Conservation (phyloP, 37 sponge, comb jelly and placozoan genomes). For the Theonella swinhoei region DNA sequence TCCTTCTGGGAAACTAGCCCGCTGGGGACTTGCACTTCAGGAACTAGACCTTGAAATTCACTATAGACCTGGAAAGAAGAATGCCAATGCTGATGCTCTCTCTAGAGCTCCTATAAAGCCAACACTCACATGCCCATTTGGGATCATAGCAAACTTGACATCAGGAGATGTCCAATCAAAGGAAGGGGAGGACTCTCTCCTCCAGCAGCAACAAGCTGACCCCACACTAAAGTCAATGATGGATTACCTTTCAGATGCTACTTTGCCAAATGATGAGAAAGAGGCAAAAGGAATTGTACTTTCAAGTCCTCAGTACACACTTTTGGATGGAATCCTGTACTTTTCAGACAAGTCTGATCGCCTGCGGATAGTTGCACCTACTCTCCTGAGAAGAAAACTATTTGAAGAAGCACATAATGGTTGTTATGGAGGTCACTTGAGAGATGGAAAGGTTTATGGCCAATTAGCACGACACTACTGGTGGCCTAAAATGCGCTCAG, state of each 20-base stretch:
- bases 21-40: slow-evolving; percentile 71
- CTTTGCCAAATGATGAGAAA: slow-evolving; percentile 45
- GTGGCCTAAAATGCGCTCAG: slow-evolving; percentile 39
- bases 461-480: slow-evolving; percentile 48
- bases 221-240: slow-evolving; percentile 7
- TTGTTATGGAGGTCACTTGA: slow-evolving; percentile 42
- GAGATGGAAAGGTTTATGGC: slow-evolving; percentile 46
- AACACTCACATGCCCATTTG: background rate
- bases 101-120: slow-evolving; percentile 19
- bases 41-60: slow-evolving; percentile 28
- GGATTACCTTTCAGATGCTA: slow-evolving; percentile 14
- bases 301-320: slow-evolving; percentile 11
- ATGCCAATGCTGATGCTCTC: slow-evolving; percentile 56
- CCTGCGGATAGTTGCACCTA: slow-evolving; percentile 44
- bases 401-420: slow-evolving; percentile 59
- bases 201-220: slow-evolving; percentile 30
- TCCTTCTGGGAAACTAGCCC: slow-evolving; percentile 66
- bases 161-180: background rate
- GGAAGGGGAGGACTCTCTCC: background rate
- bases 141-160: background rate
- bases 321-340: slow-evolving; percentile 46
- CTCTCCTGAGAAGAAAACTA: background rate
- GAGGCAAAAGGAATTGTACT: slow-evolving; percentile 17
- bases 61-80: slow-evolving; percentile 48
- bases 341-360: slow-evolving; percentile 26